These are phyloP conservation scores for Trachymyrmex septentrionalis DNA, from an alignment of 1,140 invertebrate species.

Conservation along the genomic window DNA sequence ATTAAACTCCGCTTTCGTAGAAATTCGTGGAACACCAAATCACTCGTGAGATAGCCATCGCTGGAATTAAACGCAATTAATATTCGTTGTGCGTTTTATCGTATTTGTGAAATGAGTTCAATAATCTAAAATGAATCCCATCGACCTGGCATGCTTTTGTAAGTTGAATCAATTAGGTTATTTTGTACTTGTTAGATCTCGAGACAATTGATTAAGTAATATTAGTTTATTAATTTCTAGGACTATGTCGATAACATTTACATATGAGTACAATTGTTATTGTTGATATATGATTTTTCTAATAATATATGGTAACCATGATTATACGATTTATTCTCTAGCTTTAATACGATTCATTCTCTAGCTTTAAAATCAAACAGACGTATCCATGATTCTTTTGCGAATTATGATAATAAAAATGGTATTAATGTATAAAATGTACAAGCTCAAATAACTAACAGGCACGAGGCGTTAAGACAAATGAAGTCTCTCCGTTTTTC, in stretches of 20 bases:
- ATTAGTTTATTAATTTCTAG: slow-evolving; percentile 31
- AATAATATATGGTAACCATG: neutral
- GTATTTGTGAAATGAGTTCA: slow-evolving; percentile 48
- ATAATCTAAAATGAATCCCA: slow-evolving; percentile 55
- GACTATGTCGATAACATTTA: slow-evolving; percentile 18
- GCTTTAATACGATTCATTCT: neutral
- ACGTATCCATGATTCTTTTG: neutral
- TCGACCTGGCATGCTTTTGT: neutral
- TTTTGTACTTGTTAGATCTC: slow-evolving; percentile 43
- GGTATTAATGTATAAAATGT: neutral
- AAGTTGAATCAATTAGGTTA: slow-evolving; percentile 52
- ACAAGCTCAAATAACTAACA: neutral
- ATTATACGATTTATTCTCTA: no score
- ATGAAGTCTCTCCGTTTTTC: neutral
- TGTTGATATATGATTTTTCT: neutral
- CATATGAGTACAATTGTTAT: neutral
- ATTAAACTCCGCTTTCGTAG: slow-evolving; percentile 57
- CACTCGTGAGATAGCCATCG: slow-evolving; percentile 49
- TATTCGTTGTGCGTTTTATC: slow-evolving; percentile 61
- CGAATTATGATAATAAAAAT: slow-evolving; percentile 26
- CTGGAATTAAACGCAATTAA: slow-evolving; percentile 59
- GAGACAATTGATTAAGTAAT: slow-evolving; percentile 49
- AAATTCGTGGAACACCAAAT: slow-evolving; percentile 41
- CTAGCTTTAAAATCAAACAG: neutral
- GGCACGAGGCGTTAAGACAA: neutral